Evolutionary conservation across 2,797 vertebrate species (phyloP).

Genomic region (Echiichthys vipera): DNA sequence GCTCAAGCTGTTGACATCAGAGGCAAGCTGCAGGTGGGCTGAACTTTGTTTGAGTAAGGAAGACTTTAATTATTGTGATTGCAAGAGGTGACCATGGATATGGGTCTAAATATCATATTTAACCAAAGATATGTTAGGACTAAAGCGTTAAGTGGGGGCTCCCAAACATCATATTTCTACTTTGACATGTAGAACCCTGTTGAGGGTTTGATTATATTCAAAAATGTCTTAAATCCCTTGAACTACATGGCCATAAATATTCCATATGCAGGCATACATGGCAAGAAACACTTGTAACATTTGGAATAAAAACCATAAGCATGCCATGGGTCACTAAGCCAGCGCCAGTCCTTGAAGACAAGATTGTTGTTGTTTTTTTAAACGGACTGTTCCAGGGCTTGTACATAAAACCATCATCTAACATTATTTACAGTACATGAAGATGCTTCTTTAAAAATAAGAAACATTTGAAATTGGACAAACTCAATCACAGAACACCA

Average conservation of each 20-base stretch:
- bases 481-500: conserved; percentile 23
- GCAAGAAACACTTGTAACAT: conserved; percentile 30
- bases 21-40: conserved; percentile 35
- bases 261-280: conserved; percentile 25
- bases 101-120: not conserved
- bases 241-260: conserved; percentile 53
- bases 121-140: conserved; percentile 2
- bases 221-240: conserved; percentile 4
- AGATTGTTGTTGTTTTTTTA: conserved; percentile 12
- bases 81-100: not conserved
- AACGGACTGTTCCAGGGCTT: not conserved
- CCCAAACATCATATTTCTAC: conserved; percentile 8
- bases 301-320: conserved; percentile 32
- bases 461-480: conserved; percentile 24
- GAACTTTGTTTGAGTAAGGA: conserved; percentile 38
- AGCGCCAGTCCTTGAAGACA: conserved; percentile 25
- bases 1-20: conserved; percentile 36
- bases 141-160: conserved; percentile 10
- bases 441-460: conserved; percentile 12
- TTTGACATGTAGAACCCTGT: not conserved
- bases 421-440: conserved; percentile 53
- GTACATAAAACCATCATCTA: conserved; percentile 36
- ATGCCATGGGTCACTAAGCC: conserved; percentile 22
- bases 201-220: conserved; percentile 18
- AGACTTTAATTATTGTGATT: conserved; percentile 35